Percentiles rank a stretch among this genome's conserved stretches.
These are phyloP conservation scores for Patiria miniata DNA, from an alignment of 35 echinoderm and acorn worm species.

Conservation along the genomic window DNA sequence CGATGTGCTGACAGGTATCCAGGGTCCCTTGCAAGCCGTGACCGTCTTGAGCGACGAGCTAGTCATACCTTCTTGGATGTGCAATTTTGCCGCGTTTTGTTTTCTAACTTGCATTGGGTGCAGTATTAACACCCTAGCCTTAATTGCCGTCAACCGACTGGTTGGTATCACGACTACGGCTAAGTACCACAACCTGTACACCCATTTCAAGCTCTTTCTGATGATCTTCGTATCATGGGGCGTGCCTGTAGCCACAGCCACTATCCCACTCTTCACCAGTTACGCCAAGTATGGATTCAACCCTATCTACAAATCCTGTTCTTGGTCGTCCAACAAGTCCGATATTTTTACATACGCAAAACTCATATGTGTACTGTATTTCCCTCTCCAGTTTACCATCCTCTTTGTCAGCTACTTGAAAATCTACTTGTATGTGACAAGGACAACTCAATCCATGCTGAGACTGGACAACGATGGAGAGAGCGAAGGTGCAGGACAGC, in stretches of 20 bases:
- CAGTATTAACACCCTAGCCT: slow-evolving; percentile 62
- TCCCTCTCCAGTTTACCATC: neutral
- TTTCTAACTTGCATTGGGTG: slow-evolving; percentile 35
- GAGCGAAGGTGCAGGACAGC: no score
- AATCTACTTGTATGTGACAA: neutral
- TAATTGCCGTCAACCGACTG: slow-evolving; percentile 64
- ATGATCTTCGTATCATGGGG: slow-evolving; percentile 57
- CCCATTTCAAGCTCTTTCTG: neutral
- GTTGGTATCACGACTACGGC: slow-evolving; percentile 10
- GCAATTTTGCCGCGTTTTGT: slow-evolving; percentile 19
- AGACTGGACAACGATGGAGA: no score
- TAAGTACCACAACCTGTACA: slow-evolving; percentile 48
- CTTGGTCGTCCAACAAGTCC: neutral
- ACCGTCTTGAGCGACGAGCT: slow-evolving; percentile 36
- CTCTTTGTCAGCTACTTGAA: neutral
- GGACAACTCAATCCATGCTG: no score
- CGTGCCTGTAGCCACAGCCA: slow-evolving; percentile 8
- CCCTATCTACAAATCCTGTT: slow-evolving; percentile 47
- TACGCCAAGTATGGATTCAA: slow-evolving; percentile 50
- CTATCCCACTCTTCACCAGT: slow-evolving; percentile 30
- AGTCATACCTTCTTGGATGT: slow-evolving; percentile 35
- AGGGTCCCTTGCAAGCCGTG: slow-evolving; percentile 50
- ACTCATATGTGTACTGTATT: neutral
- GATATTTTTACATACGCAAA: neutral
- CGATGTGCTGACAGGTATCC: slow-evolving; percentile 56